Conservation (phyloP, 2,888 invertebrate genomes). For the Drosophila leonis region DNA sequence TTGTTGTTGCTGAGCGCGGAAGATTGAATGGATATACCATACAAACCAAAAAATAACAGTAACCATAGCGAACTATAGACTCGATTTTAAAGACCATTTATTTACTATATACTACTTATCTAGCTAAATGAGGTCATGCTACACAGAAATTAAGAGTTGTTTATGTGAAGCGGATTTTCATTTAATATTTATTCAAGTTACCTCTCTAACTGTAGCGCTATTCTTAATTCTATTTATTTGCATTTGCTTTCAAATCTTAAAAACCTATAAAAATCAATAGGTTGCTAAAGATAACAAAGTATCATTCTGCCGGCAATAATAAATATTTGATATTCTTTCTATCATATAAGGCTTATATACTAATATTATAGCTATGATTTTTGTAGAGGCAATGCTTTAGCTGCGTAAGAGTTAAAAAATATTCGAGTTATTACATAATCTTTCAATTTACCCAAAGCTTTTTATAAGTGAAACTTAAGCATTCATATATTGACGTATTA, state of each 20-base stretch:
- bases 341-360: background rate
- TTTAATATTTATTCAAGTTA: background rate
- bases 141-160: conserved; percentile 22
- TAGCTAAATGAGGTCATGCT: conserved; percentile 24
- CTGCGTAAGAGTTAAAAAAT: background rate
- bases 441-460: background rate
- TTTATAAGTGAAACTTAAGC: background rate
- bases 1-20: conserved; percentile 17
- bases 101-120: background rate
- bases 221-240: background rate
- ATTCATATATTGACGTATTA: background rate
- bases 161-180: background rate
- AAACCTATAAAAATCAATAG: no score
- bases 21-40: conserved; percentile 16
- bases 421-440: background rate
- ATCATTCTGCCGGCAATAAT: no score
- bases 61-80: background rate
- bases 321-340: background rate
- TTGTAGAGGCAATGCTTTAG: background rate
- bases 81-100: background rate
- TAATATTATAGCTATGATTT: background rate
- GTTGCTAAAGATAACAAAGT: no score
- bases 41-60: conserved; percentile 1
- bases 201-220: background rate
- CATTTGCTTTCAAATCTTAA: no score